phyloP scores from a whole-genome alignment of 2,797 vertebrate genomes.

The Furcifer pardalis region DNA sequence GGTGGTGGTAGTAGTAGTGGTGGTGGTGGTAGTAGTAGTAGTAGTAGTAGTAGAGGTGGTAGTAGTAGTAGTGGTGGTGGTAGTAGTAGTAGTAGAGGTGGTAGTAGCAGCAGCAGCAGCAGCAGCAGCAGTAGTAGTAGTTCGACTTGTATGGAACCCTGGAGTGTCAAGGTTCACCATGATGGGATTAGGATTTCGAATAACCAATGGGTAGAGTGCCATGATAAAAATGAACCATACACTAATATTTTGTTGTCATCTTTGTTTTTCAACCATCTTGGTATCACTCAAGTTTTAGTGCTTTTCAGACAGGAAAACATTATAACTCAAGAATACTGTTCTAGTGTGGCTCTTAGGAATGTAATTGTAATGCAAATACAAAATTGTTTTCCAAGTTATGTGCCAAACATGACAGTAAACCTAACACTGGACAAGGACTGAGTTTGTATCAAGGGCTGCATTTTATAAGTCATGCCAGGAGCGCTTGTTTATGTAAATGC shows the following conservation, averaged over 20 bases:
- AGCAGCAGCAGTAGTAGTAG: too few species aligned
- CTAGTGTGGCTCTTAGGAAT: not conserved
- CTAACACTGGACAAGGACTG: not conserved
- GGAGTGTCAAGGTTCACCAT: too few species aligned
- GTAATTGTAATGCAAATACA: not conserved
- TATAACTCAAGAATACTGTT: not conserved
- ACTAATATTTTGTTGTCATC: not conserved
- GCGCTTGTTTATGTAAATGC: not conserved
- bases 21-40: too few species aligned
- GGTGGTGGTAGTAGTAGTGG: too few species aligned
- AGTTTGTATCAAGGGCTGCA: not conserved
- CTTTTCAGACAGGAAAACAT: not conserved
- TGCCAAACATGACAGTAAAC: not conserved
- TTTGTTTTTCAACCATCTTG: not conserved
- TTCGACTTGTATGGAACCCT: too few species aligned
- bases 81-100: too few species aligned
- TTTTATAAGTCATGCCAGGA: not conserved
- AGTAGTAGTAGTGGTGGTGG: too few species aligned
- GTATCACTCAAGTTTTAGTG: not conserved
- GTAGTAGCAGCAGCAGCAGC: too few species aligned
- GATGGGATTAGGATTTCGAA: too few species aligned
- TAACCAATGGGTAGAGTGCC: too few species aligned
- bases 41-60: too few species aligned
- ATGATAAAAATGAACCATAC: not conserved
- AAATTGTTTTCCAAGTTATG: not conserved